Evolutionary conservation across 2,797 vertebrate species (phyloP).

Genomic region (Lagodon rhomboides): DNA sequence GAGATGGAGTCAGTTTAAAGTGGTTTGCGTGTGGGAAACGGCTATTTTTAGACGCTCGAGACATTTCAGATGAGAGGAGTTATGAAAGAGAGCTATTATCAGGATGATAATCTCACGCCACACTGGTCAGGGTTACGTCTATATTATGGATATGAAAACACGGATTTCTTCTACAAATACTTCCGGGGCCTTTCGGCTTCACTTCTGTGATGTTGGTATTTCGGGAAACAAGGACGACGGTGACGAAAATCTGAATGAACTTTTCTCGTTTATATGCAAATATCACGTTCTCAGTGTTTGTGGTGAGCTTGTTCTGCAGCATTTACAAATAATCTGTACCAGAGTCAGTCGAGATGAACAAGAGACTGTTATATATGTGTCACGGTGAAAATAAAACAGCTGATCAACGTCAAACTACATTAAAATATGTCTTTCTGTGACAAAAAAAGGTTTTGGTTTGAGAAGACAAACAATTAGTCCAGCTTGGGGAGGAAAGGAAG

Average conservation of each 20-base stretch:
- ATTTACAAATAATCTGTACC: too few species aligned
- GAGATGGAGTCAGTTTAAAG: slow-evolving; percentile 49
- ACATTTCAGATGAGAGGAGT: slow-evolving; percentile 39
- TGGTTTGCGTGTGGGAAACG: slow-evolving; percentile 21
- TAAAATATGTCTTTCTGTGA: too few species aligned
- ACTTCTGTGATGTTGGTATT: not conserved
- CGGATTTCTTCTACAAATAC: slow-evolving; percentile 25
- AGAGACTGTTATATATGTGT: not conserved
- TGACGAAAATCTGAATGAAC: not conserved
- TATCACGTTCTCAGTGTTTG: not conserved
- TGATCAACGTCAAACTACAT: too few species aligned
- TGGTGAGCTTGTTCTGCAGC: not conserved
- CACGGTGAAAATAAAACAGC: too few species aligned
- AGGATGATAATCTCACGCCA: slow-evolving; percentile 26
- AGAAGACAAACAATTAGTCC: too few species aligned
- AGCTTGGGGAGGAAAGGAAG: too few species aligned
- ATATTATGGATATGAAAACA: slow-evolving; percentile 2
- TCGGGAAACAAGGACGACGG: not conserved
- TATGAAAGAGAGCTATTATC: slow-evolving; percentile 36
- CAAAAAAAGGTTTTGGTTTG: too few species aligned
- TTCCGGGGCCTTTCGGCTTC: not conserved
- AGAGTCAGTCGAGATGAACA: not conserved
- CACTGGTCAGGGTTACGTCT: not conserved
- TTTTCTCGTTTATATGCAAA: not conserved
- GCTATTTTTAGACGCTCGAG: slow-evolving; percentile 64